Evolutionary conservation across 2,888 invertebrate species (phyloP), one percentile per base, ranked within the genome.

Genomic region (Ditula angustiorana): DNA sequence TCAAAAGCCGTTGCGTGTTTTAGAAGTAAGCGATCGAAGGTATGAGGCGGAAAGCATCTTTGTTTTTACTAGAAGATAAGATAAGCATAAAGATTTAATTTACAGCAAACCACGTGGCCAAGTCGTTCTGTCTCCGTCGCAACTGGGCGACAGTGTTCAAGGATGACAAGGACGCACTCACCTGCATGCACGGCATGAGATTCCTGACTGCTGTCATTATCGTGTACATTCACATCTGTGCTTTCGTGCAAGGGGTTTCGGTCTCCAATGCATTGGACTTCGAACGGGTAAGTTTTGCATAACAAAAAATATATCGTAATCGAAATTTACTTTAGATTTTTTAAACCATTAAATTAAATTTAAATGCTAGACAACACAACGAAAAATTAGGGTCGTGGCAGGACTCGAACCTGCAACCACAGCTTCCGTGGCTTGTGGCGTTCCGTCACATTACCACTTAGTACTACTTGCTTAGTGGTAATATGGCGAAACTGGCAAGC

Each of bases 121-220:
- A 47, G 24, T 64, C 63, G 5, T 64, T 64, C 13, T 52, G 16
- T 47, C 46, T 64, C 46, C 33, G 21, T 28, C 63, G 63, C 44
- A 64, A 64, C 52, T 64, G 63, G 63, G 46, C 26, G 2, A 53
- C 52, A 2, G 35, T 64, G 21, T 35, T 58, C 8, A 64, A 58
- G 46, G 26, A 52, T 37, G 63, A 64, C 19, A 59, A 64, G 26
- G 63, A 64, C 7, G 52, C 58, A 35, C 46, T 64, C 11, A 41
- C 26, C 8, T 52, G 63, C 11, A 13, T 64, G 58, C 63, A 64
- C 21, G 63, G 63, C 8, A 58, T 64, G 13, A 46, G 52, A 2
- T 64, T 64, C n/a, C n/a, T 64, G 16, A 58, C 58, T 26, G 58
- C 63, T 11, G 16, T 11, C 28, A 16, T 58, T 21, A 46, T 64